Evolutionary conservation across 2,888 invertebrate species (phyloP), one percentile per base, ranked within the genome.

Genomic region (Metalampra italica): DNA sequence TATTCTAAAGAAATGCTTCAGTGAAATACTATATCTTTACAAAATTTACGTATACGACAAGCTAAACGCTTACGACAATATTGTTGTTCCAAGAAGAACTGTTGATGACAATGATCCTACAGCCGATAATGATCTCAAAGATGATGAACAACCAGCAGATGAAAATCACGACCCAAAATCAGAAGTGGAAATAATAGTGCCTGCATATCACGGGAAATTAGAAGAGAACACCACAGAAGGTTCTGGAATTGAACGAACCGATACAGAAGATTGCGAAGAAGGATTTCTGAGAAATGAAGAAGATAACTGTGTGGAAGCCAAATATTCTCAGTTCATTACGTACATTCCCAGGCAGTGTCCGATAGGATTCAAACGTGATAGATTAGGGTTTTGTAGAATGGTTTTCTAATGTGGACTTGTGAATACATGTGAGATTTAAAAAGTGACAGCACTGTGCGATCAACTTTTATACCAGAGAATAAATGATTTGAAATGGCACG

Each of bases 281-380:
- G 82, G 78, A 15, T 53, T 57, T 8, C 58, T 62, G 7, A 71
- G 56, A 42, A 66, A 72, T 61, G 66, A 62, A 9, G 62, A 68
- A 36, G 80, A 77, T 1, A 65, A 72, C 3, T 78, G 77, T 52
- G 56, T 57, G 13, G 70, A 67, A 52, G 9, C 61, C 4, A 63
- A 62, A 47, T 55, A 55, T 9, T 78, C 78, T 8, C 77, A 71
- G 47, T 65, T 80, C 43, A 73, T 88, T n/a, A 52, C 85, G 43
- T 67, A 77, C 1, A 64, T 87, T 12, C 87, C 87, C 1, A 60
- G 53, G 39, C 83, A 86, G 43, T 88, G 87, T 50, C 87, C 87
- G 0, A 43, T 53, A 13, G 87, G 87, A 0, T 87, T 82, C 38
- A 74, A 70, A 47, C 62, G 55, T 12, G 87, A 86, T 51, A 65